A percentile compares a stretch with the other conserved stretches of the same genome.
These are phyloP conservation scores for Atherinosoma microstoma DNA, from an alignment of 2,797 vertebrate species.

Conservation along the genomic window DNA sequence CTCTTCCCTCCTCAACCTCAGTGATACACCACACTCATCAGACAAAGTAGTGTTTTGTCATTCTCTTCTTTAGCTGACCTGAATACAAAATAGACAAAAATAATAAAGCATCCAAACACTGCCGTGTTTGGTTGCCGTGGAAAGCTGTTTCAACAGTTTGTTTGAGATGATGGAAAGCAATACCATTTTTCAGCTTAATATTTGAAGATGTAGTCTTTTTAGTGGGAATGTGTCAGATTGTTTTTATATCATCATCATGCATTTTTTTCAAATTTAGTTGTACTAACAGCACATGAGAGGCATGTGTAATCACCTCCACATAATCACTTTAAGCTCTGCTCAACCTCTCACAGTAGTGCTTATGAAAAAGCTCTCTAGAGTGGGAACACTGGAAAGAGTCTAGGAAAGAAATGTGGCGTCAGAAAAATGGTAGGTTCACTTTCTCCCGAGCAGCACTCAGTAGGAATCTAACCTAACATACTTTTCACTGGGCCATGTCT, in stretches of 20 bases:
- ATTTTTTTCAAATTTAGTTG: conserved; percentile 31
- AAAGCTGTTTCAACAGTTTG: conserved; percentile 22
- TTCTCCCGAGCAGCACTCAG: conserved; percentile 48
- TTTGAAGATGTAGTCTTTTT: neutral
- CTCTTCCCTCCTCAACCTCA: conserved; percentile 64
- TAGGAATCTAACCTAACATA: conserved; percentile 39
- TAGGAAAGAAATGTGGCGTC: conserved; percentile 43
- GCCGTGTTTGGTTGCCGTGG: conserved; percentile 19
- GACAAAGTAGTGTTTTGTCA: conserved; percentile 78
- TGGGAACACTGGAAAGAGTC: conserved; percentile 55
- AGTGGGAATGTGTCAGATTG: neutral
- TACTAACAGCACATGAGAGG: conserved; percentile 46
- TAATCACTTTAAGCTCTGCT: conserved; percentile 60
- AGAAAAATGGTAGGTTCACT: conserved; percentile 54
- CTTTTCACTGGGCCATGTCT: conserved; percentile 33
- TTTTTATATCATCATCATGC: conserved; percentile 5
- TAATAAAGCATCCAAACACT: conserved; percentile 33
- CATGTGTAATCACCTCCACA: conserved; percentile 61
- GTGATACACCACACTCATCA: conserved; percentile 67
- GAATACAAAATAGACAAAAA: conserved; percentile 65
- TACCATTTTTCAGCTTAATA: conserved; percentile 12
- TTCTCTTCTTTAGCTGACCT: conserved; percentile 67
- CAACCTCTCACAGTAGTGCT: conserved; percentile 49
- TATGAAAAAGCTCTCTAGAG: conserved; percentile 52
- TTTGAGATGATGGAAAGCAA: conserved; percentile 23